A percentile compares a stretch with the other conserved stretches of the same genome.
Conservation (phyloP, 2,797 vertebrate genomes). For the Sebastes oblongus region DNA sequence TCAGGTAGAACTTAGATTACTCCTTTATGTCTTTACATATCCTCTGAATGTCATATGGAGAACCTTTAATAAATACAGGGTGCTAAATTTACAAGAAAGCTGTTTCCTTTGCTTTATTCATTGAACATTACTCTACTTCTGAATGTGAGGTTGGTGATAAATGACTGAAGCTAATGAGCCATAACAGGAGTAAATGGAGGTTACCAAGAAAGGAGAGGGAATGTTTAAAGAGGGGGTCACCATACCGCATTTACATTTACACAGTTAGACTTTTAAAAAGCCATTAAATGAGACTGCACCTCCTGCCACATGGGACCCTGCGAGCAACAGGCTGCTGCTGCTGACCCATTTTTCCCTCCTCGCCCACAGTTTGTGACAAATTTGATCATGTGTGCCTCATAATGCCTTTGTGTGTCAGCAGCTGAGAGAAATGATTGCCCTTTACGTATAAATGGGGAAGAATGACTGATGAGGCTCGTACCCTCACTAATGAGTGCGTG, state of each 20-base stretch:
- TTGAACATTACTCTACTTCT: neutral
- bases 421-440: slow-evolving; percentile 40
- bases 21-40: neutral
- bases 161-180: slow-evolving; percentile 41
- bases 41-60: neutral
- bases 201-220: slow-evolving; percentile 1
- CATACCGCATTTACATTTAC: slow-evolving; percentile 26
- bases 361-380: slow-evolving; percentile 54
- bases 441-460: slow-evolving; percentile 39
- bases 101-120: neutral
- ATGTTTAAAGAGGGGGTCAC: slow-evolving; percentile 29
- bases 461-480: slow-evolving; percentile 61
- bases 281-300: slow-evolving; percentile 37
- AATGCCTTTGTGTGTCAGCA: slow-evolving; percentile 24
- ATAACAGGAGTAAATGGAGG: slow-evolving; percentile 45
- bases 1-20: neutral
- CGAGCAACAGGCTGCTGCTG: slow-evolving; percentile 30
- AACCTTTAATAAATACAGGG: neutral
- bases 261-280: slow-evolving; percentile 43
- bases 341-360: slow-evolving; percentile 53
- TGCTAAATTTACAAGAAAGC: neutral
- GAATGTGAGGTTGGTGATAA: slow-evolving; percentile 23
- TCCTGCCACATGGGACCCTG: slow-evolving; percentile 28
- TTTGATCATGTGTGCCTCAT: slow-evolving; percentile 44
- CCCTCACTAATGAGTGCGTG: slow-evolving; percentile 55